These are phyloP conservation scores for Caenorhabditis zanzibari DNA, from an alignment of 2,888 invertebrate genomes.

Conservation along the genomic window DNA sequence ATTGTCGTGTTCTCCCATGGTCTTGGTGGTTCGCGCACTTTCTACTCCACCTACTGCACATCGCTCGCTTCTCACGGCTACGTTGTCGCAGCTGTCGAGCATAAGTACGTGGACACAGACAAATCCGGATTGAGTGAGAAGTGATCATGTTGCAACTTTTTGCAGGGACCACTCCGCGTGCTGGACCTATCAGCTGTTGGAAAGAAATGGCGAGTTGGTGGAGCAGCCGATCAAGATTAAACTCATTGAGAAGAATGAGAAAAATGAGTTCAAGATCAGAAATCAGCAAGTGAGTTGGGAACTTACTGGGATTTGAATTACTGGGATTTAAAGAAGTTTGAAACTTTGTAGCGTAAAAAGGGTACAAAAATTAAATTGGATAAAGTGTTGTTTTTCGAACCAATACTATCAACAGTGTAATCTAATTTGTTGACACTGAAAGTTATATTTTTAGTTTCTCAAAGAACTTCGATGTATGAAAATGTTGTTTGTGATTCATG, in stretches of 20 bases:
- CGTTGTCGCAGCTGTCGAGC: slow-evolving; percentile 87
- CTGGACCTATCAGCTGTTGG: slow-evolving; percentile 76
- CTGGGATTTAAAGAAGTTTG: too few relatives aligned
- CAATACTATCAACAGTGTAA: too few relatives aligned
- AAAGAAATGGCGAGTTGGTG: slow-evolving; percentile 72
- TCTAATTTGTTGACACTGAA: too few relatives aligned
- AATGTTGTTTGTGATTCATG: neutral
- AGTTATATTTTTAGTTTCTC: too few relatives aligned
- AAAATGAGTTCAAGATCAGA: slow-evolving; percentile 84
- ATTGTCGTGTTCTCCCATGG: slow-evolving; percentile 88
- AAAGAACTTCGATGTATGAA: too few relatives aligned
- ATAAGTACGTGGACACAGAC: slow-evolving; percentile 83
- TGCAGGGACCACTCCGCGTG: slow-evolving; percentile 79
- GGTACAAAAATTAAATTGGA: too few relatives aligned
- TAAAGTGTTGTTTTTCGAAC: neutral
- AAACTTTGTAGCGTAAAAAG: too few relatives aligned
- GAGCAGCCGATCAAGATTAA: slow-evolving; percentile 76
- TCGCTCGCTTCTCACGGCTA: slow-evolving; percentile 88
- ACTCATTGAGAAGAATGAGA: slow-evolving; percentile 72
- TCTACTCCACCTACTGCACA: slow-evolving; percentile 87
- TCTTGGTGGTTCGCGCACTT: slow-evolving; percentile 87
- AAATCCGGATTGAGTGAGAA: slow-evolving; percentile 14
- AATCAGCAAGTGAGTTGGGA: slow-evolving; percentile 84
- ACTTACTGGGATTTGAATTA: too few relatives aligned
- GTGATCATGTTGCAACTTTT: slow-evolving; percentile 18